phyloP scores from a whole-genome alignment of 2,888 invertebrate species.

The Limnephilus marmoratus region DNA sequence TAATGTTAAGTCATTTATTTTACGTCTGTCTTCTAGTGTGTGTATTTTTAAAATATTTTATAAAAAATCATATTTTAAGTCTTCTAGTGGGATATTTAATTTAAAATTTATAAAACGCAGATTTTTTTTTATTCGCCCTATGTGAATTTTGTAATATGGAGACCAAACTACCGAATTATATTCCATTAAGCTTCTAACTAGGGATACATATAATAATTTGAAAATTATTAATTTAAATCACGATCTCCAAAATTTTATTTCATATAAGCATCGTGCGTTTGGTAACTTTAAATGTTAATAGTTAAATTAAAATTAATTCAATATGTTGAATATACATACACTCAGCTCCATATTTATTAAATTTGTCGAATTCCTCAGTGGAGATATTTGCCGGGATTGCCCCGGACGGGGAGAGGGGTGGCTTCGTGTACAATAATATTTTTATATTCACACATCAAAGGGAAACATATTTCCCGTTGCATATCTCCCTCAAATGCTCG shows the following conservation, averaged over 20 bases:
- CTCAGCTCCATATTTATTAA: constrained; percentile 7
- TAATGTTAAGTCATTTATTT: too few relatives aligned
- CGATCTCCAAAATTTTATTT: not conserved
- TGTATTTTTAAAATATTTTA: too few relatives aligned
- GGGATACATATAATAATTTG: too few relatives aligned
- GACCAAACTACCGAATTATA: too few relatives aligned
- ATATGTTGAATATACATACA: not conserved
- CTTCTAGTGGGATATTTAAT: too few relatives aligned
- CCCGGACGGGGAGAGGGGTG: not conserved
- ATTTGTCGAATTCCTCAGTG: constrained; percentile 45
- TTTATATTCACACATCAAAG: constrained; percentile 64
- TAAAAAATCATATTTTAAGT: too few relatives aligned
- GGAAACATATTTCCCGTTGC: constrained; percentile 60
- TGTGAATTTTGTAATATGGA: too few relatives aligned
- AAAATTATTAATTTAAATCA: not conserved
- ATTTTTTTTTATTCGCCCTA: too few relatives aligned
- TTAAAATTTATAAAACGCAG: too few relatives aligned
- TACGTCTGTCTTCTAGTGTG: too few relatives aligned
- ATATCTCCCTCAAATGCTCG: not conserved
- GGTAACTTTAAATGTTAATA: too few relatives aligned
- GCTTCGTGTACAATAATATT: constrained; percentile 62
- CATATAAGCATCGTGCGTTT: not conserved
- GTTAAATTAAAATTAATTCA: not conserved
- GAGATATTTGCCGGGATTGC: constrained; percentile 40
- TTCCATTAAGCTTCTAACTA: too few relatives aligned